Base-by-base conservation (phyloP, 2,797 vertebrate species). In the Rhinogobio ventralis region DNA sequence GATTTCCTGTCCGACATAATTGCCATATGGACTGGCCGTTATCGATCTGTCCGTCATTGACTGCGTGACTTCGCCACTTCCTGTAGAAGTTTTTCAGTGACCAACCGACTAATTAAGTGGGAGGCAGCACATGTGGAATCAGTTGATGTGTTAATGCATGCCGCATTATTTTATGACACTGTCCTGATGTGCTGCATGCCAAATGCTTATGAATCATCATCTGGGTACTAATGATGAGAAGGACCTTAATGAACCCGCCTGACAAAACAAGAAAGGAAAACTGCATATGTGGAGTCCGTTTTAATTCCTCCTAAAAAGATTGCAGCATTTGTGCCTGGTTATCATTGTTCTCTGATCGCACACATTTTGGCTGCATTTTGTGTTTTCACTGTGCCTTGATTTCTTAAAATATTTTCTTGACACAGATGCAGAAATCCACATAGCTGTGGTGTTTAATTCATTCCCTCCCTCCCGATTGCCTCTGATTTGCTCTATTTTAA, bases 401-500 rank as follows among this genome's bases (percentile, higher is more conserved):
- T 36, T 39, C 4, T 42, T 42, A 42, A 71, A 42, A 39, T 71
- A 71, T 30, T 71, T 81, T 8, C 14, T 23, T 15, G 49, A n/a
- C 39, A 14, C 66, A 86, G 72, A 55, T 75, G 72, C 49, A 28
- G 49, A 17, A 55, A 30, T 7, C 45, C 20, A 67, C 28, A 66
- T 20, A 5, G 68, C 81, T 30, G 46, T 6, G 42, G 60, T 57
- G 76, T 76, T 77, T 92, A 85, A 88, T 91, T 92, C 91, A 89
- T 92, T 93, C 92, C 94, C 93, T 94, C 90, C 89, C 93, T 93
- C 93, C 92, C 88, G 91, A 91, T 91, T 94, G 94, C 87, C 90
- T 92, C 93, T 93, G 92, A 92, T 97, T 96, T 93, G 93, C 93
- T 95, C 92, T 93, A 94, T 96, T 96, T 96, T 92, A 91, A 95